Evolutionary conservation across 2,113 vertebrate species (phyloP).

Genomic region (Pseudonaja textilis): DNA sequence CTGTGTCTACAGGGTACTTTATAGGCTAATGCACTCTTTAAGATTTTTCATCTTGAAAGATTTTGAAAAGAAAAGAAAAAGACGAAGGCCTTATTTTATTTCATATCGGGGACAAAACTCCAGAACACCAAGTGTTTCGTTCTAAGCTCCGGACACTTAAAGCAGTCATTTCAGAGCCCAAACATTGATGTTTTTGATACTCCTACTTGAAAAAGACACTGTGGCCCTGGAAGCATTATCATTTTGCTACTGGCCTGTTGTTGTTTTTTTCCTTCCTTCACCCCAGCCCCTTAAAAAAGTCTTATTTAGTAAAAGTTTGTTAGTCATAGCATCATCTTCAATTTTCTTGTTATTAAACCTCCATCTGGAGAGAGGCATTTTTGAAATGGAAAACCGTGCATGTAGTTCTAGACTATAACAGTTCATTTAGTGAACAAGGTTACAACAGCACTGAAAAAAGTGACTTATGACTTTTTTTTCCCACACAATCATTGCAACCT

Average conservation of each 20-base stretch:
- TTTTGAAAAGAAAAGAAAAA: background rate
- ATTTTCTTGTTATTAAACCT: constrained; percentile 9
- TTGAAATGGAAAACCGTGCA: background rate
- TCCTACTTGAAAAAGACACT: background rate
- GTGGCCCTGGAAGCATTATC: background rate
- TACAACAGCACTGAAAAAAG: too few relatives aligned
- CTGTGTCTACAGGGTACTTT: background rate
- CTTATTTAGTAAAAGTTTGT: background rate
- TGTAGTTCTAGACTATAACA: too few relatives aligned
- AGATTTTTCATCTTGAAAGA: background rate
- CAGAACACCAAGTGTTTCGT: background rate
- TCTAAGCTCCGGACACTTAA: background rate
- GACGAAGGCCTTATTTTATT: background rate
- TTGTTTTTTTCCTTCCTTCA: background rate
- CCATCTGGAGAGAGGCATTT: background rate
- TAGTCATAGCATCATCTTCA: background rate
- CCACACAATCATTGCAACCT: too few relatives aligned
- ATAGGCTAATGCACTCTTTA: background rate
- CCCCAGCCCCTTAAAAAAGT: background rate
- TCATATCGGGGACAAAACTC: background rate
- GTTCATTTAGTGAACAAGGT: too few relatives aligned
- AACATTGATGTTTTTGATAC: background rate
- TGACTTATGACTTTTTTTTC: too few relatives aligned
- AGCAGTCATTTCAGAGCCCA: background rate
- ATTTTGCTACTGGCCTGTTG: too few relatives aligned